Conservation (phyloP, 2,888 invertebrate genomes). For the Drosophila paramelanica region DNA sequence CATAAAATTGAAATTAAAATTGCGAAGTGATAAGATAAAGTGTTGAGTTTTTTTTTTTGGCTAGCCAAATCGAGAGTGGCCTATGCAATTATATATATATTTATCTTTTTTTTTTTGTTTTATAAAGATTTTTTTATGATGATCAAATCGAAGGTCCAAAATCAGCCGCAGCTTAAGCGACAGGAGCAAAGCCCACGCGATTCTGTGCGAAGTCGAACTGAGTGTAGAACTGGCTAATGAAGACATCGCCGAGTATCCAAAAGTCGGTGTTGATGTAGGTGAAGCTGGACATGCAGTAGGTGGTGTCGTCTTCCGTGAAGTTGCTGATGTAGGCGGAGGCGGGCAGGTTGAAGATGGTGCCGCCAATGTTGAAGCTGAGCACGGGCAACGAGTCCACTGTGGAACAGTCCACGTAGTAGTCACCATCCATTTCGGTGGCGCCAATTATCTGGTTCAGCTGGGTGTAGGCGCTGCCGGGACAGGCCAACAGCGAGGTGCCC, state of each 20-base stretch:
- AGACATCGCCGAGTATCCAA: conserved; percentile 99
- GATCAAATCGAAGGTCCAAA: no score
- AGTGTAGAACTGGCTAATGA: conserved; percentile 97
- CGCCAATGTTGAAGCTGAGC: conserved; percentile 91
- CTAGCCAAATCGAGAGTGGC: no score
- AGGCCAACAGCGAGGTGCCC: conserved; percentile 96
- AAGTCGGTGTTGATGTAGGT: conserved; percentile 90
- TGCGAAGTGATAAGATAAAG: no score
- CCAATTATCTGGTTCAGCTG: conserved; percentile 92
- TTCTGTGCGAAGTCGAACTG: conserved; percentile 95
- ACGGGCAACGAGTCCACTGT: conserved; percentile 90
- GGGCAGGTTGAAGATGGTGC: conserved; percentile 90
- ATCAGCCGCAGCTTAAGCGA: conserved; percentile 18
- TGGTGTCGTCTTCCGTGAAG: conserved; percentile 85
- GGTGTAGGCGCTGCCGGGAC: conserved; percentile 89
- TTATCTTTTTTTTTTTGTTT: no score
- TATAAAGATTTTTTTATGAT: no score
- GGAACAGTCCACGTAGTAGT: conserved; percentile 89
- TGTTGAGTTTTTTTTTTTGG: no score
- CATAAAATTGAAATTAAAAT: no score
- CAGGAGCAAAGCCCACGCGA: conserved; percentile 93
- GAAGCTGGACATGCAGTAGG: conserved; percentile 94
- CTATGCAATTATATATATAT: no score
- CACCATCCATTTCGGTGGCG: conserved; percentile 86
- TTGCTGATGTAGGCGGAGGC: conserved; percentile 91